Base-by-base conservation (phyloP, 1,140 invertebrate genomes). In the Metaphire vulgaris region DNA sequence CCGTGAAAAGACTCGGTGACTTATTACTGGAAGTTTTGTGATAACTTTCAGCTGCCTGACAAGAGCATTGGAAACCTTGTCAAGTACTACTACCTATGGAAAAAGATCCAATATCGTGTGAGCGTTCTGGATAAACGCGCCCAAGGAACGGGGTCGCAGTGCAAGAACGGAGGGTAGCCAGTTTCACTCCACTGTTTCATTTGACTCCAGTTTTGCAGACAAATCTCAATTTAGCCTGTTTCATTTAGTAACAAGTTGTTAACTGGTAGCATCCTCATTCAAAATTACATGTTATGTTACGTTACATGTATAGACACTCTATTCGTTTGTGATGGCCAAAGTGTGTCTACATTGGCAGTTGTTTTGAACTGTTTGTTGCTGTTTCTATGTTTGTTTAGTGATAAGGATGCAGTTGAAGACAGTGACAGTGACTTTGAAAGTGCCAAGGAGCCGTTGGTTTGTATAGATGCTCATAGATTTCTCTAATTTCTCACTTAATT, bases 11-110 rank as follows among this genome's bases (percentile, higher is more conserved):
- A n/a, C n/a, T n/a, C n/a, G n/a, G n/a, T n/a, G n/a, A n/a, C n/a
- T n/a, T n/a, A n/a, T n/a, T n/a, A n/a, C n/a, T n/a, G n/a, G n/a
- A n/a, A n/a, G n/a, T n/a, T n/a, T n/a, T n/a, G n/a, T n/a, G n/a
- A n/a, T n/a, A n/a, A n/a, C n/a, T 16, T 21, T 2, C 66, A 74
- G 72, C 32, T 74, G 67, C 72, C 73, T 0, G 66, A 77, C 16
- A 77, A 77, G 69, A 70, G 33, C 16, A 67, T 75, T 56, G 73
- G 73, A 30, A 71, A 74, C 68, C 70, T 78, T 12, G 77, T 78
- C 0, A 75, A 32, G 26, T 78, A 72, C 74, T 78, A 78, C 65
- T 78, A 78, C 33, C 69, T 32, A 34, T 78, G 77, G 77, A 78
- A 78, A 32, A 78, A 78, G 34, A 71, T 68, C 1, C 33, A 73